Base-by-base conservation (phyloP, 2,797 vertebrate species). In the Gobionotothen gibberifrons region DNA sequence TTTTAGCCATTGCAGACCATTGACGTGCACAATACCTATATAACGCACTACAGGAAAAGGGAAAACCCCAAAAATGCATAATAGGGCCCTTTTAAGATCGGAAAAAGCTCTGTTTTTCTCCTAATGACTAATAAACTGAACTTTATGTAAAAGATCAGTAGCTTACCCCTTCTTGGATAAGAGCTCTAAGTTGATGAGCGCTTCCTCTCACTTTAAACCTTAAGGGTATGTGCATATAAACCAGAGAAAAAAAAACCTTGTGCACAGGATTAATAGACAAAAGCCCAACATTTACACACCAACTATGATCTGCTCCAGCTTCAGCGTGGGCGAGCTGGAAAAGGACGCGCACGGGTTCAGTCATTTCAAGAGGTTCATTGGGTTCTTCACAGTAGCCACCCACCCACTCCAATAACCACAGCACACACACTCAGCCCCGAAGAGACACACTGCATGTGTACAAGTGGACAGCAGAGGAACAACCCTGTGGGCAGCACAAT, bases 361-460 rank as follows among this genome's bases (percentile, higher is more conserved):
- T 53, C 14, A 21, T 57, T 63, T 74, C 40, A 70, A 79, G 54
- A 46, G 66, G 48, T 42, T 62, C 1, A 6, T 19, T 9, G 40
- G 40, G 63, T 47, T 65, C 65, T 62, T 61, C 8, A 64, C 16
- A 5, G 66, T 0, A 58, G 11, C 43, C 72, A 15, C 19, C 83
- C 75, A 62, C 68, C 72, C 44, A 72, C 60, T 54, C 42, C 52
- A 5, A 5, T 39, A 44, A 79, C 63, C 49, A 72, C 75, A 63
- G 10, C 64, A 76, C 51, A 40, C 48, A 40, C 48, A 52, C 59
- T 57, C 48, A 5, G 43, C 22, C 6, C 42, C 16, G 26, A 26
- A 39, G 51, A 54, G 32, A 64, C 29, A 52, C 12, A 17, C 47
- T 0, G 12, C 8, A 5, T n/a, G 54, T 9, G 12, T 60, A 54